Evolutionary conservation across 2,797 vertebrate species (phyloP), one percentile per base, ranked within the genome.

Genomic region (Manis crassicaudata): DNA sequence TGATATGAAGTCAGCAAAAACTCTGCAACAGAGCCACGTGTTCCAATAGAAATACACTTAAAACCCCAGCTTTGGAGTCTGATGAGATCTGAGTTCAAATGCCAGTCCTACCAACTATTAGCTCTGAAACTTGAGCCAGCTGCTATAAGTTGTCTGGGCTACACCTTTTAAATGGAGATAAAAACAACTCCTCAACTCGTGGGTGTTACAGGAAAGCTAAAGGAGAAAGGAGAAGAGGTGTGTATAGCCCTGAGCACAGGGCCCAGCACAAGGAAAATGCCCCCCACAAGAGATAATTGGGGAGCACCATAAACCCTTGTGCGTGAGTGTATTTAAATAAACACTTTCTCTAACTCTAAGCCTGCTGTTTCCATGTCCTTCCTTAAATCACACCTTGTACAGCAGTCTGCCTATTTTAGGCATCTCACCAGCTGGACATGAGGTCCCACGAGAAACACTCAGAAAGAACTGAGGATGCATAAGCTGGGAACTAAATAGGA

Each of bases 361-460:
- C 56, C 54, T 84, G 73, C 75, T 82, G 37, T 73, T 86, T 94
- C 13, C 52, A 12, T 2, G 20, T 14, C 46, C 68, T 16, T 80
- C 54, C 40, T 85, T 63, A 25, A 73, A 29, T 35, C 35, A 18
- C 70, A 84, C 75, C 88, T 95, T 70, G 52, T 87, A 68, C 62
- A 25, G 73, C 35, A 54, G 62, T 60, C 20, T 35, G n/a, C 56
- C 90, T 92, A 40, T 56, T 87, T 88, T 37, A 56, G 65, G 96
- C 75, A 1, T 60, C 32, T 63, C 62, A 58, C 73, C 92, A 94
- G 93, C 83, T 92, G 93, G 89, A 94, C 82, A 3, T 5, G 73
- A 91, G 68, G 68, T 63, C 82, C 56, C 86, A 29, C 0, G 52
- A 90, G 88, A 52, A 93, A 46, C 68, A 35, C 20, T 91, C 76